Evolutionary conservation across 2,888 invertebrate genomes (phyloP).

Genomic region (Carabus problematicus): DNA sequence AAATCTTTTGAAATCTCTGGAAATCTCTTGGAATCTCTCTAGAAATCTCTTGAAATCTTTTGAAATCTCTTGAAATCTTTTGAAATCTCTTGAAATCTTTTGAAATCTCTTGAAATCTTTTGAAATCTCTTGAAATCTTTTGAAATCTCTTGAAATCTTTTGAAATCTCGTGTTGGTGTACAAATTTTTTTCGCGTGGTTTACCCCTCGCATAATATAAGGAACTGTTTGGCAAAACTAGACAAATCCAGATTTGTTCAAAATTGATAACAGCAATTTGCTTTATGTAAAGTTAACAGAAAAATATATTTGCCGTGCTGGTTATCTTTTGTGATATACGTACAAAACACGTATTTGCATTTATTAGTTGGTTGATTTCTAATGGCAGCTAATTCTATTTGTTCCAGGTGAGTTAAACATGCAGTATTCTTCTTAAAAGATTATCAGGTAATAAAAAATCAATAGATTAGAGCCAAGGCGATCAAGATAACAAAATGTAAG

Average conservation of each 20-base stretch:
- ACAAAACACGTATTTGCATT: not conserved
- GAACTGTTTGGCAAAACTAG: too few relatives aligned
- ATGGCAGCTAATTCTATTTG: slow-evolving; percentile 8
- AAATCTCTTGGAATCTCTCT: too few relatives aligned
- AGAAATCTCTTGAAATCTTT: too few relatives aligned
- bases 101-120: too few relatives aligned
- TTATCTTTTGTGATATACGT: too few relatives aligned
- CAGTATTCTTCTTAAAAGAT: slow-evolving; percentile 29
- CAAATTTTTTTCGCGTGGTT: too few relatives aligned
- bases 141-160: not conserved
- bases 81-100: too few relatives aligned
- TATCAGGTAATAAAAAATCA: slow-evolving; percentile 27
- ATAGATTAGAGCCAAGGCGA: slow-evolving; percentile 24
- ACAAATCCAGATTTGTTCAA: too few relatives aligned
- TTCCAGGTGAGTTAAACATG: slow-evolving; percentile 32
- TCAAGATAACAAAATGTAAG: slow-evolving; percentile 13
- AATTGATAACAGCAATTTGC: slow-evolving; percentile 1
- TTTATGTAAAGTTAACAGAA: not conserved
- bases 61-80: too few relatives aligned
- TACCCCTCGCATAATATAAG: too few relatives aligned
- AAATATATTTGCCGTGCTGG: not conserved
- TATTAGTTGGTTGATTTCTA: slow-evolving; percentile 8
- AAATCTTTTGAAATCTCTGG: too few relatives aligned
- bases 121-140: not conserved
- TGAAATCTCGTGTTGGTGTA: too few relatives aligned